These are phyloP conservation scores for Pseudolaguvia tuberculata DNA, from an alignment of 2,113 vertebrate species.

Conservation along the genomic window DNA sequence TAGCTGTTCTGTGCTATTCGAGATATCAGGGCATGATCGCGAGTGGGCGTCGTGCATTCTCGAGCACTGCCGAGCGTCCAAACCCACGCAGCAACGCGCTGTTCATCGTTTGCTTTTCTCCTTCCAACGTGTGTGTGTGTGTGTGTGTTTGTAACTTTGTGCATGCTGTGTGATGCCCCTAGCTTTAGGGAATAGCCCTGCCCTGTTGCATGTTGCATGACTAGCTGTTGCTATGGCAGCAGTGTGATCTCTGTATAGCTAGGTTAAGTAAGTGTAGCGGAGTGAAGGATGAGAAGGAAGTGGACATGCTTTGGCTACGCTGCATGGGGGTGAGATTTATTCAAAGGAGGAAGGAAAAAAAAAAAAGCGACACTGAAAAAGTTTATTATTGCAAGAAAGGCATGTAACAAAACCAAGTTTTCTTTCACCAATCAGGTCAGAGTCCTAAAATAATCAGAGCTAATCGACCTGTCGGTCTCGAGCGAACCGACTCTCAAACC, in stretches of 20 bases:
- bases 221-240: constrained; percentile 64
- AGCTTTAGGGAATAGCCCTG: constrained; percentile 37
- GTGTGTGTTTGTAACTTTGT: constrained; percentile 31
- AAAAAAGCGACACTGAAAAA: background rate
- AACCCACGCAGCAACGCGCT: constrained; percentile 5
- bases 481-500: constrained; percentile 99
- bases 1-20: background rate
- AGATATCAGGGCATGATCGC: constrained; percentile 1
- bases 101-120: constrained; percentile 13
- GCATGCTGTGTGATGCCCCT: constrained; percentile 30
- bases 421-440: constrained; percentile 99
- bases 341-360: background rate
- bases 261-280: constrained; percentile 24
- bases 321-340: constrained; percentile 60
- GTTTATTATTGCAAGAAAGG: constrained; percentile 32
- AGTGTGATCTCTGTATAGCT: constrained; percentile 44
- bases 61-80: background rate
- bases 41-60: background rate
- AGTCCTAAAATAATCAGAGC: constrained; percentile 99
- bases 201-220: constrained; percentile 68
- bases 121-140: constrained; percentile 17
- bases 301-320: constrained; percentile 57
- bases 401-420: constrained; percentile 84
- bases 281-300: constrained; percentile 36
- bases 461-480: constrained; percentile 91